Conservation (phyloP, 2,113 vertebrate species). For the Daubentonia madagascariensis region DNA sequence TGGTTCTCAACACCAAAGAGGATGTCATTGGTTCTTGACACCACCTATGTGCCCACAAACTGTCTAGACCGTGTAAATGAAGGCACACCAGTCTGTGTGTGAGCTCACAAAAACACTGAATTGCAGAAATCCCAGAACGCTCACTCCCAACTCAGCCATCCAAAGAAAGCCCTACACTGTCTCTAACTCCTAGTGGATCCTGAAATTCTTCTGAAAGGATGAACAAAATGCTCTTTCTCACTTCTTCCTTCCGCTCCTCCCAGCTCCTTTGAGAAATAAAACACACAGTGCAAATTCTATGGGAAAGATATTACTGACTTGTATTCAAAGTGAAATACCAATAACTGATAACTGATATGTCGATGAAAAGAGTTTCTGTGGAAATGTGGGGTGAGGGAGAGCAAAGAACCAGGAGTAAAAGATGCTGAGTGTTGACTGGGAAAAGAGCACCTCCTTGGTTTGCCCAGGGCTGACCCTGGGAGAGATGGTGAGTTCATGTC, state of each 20-base stretch:
- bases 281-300: not conserved
- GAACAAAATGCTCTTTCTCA: not conserved
- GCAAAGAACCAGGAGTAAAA: not conserved
- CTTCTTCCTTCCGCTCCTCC: not conserved
- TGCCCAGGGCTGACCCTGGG: not conserved
- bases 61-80: not conserved
- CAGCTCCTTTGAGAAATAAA: not conserved
- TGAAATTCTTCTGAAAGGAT: not conserved
- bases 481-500: not conserved
- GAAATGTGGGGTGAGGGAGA: not conserved
- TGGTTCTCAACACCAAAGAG: no score
- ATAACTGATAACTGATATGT: not conserved
- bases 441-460: not conserved
- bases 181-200: not conserved
- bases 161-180: not conserved
- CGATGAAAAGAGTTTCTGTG: not conserved
- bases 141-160: not conserved
- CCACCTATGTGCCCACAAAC: accelerated
- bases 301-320: not conserved
- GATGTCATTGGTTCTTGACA: not conserved
- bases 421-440: not conserved
- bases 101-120: not conserved
- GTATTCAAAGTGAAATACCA: not conserved
- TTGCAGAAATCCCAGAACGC: not conserved
- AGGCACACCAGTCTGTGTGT: not conserved